Base-by-base conservation (phyloP, 2,113 vertebrate genomes). In the Marmota monax region DNA sequence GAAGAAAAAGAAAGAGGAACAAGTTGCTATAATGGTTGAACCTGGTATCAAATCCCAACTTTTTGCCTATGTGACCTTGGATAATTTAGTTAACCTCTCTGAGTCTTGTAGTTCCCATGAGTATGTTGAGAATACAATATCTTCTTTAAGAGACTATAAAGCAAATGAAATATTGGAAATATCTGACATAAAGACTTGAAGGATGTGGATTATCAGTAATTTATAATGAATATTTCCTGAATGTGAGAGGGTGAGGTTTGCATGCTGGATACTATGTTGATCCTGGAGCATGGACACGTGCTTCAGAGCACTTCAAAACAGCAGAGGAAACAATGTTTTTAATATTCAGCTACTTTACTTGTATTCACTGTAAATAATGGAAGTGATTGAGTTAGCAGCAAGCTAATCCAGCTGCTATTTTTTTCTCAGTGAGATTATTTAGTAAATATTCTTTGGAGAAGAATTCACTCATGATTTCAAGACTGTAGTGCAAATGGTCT, bases 341-440 rank as follows among this genome's bases (percentile, higher is more conserved):
- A 96, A 97, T 97, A 97, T 69, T 93, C 93, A 93, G 27, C 67
- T 89, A 93, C 65, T 97, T 97, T 94, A 77, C 95, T 96, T 95
- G 74, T 84, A 97, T 97, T 98, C 96, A 97, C 69, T 95, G 93
- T 48, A 93, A 97, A 97, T 97, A 98, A 97, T 97, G 92, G 77
- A 72, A 72, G 92, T 98, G 97, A 98, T 98, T 97, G 93, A 93
- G 93, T 98, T 94, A 97, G 84, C 83, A 42, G 32, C 25, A 34
- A 0, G 77, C 87, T 92, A 82, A 93, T 93, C 79, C 97, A 97
- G 97, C 92, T 97, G 96, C 95, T 95, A 51, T 95, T 92, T 95
- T 95, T 89, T 95, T 74, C 96, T 85, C 53, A 97, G 96, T 85
- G 92, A 93, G 89, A 97, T 97, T 97, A 97, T 97, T 97, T 97